Base-by-base conservation (phyloP, 2,888 invertebrate genomes). In the Standfussiana lucernea region DNA sequence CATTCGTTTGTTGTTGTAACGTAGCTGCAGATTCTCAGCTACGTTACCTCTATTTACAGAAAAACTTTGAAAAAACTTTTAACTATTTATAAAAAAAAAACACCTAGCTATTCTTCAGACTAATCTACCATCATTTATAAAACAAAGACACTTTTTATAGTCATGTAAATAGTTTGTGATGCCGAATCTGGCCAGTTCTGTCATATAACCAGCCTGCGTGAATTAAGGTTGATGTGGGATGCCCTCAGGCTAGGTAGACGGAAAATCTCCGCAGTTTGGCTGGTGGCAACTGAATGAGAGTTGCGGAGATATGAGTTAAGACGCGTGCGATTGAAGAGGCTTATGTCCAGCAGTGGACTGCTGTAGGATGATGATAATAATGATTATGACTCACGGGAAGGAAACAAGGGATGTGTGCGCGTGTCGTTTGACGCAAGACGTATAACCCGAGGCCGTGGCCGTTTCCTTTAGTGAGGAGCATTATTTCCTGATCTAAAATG, bases 401-500 rank as follows among this genome's bases (percentile, higher is more conserved):
- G 32, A 32, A 32, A 59, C 32, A 15, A 28, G 18, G 3, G 18
- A 32, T 32, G 32, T 10, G 59, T 59, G 32, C 10, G 1, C 7
- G 18, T 28, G 28, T 56, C 56, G 32, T 59, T 59, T 59, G 18
- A 18, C 59, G 10, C 59, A 21, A 59, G 32, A 21, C 59, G 18
- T 59, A 21, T 32, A 59, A 32, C 8, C 8, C 32, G 59, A 59
- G 56, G 56, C 2, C 7, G 15, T 28, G 32, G 28, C 8, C 59
- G 1, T 15, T 21, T 3, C 13, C 13, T 69, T 40, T 59, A 24
- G 4, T 59, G 7, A 7, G 24, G 11, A 24, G 7, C 7, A 28
- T 42, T 4, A 76, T 50, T 62, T 76, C 28, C 40, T 21, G 11
- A 28, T 11, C 21, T 6, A 76, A 24, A 76, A 75, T 50, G n/a